These are phyloP conservation scores for Ditylenchus dipsaci DNA, from an alignment of 1,140 invertebrate species.

Conservation along the genomic window DNA sequence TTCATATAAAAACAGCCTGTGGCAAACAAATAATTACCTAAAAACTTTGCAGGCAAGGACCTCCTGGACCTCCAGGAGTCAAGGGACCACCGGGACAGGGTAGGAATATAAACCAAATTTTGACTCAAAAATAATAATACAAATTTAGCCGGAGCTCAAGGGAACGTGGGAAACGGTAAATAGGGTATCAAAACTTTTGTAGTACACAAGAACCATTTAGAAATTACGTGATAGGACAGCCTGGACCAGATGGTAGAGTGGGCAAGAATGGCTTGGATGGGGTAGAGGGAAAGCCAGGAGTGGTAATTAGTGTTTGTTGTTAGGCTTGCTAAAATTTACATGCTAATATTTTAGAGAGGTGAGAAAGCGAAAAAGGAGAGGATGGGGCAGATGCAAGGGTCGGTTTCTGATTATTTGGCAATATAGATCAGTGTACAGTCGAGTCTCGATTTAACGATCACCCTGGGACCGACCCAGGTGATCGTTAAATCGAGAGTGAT, in stretches of 20 bases:
- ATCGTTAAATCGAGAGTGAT: too few relatives aligned
- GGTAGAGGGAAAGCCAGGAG: conserved; percentile 34
- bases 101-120: background rate
- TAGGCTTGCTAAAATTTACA: background rate
- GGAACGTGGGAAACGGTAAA: conserved; percentile 25
- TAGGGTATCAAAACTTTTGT: background rate
- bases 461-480: too few relatives aligned
- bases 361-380: conserved; percentile 22
- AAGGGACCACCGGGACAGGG: conserved; percentile 14
- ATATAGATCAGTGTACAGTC: too few relatives aligned
- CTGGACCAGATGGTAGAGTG: conserved; percentile 26
- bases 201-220: background rate
- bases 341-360: background rate
- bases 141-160: conserved; percentile 23
- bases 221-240: conserved; percentile 32
- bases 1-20: too few relatives aligned
- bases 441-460: too few relatives aligned
- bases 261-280: conserved; percentile 36
- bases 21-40: too few relatives aligned
- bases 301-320: background rate
- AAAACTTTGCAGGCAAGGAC: background rate
- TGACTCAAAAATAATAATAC: background rate
- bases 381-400: conserved; percentile 29
- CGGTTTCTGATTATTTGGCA: background rate
- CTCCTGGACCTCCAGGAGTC: conserved; percentile 7